Conservation (phyloP, 2,888 invertebrate species). For the Atherix ibis region DNA sequence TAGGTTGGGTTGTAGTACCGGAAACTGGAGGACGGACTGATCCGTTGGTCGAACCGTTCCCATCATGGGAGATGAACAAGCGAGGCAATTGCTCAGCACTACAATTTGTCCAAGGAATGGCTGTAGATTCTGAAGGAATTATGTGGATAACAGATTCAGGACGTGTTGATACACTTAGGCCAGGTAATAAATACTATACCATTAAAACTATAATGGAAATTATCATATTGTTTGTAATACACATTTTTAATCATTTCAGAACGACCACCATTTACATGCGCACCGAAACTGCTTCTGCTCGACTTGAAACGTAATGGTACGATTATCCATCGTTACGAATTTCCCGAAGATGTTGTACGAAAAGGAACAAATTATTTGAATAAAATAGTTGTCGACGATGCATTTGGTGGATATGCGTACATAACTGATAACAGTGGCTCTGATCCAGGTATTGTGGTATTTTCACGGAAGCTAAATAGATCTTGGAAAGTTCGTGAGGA, state of each 20-base stretch:
- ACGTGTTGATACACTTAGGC: conserved; percentile 42
- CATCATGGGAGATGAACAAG: conserved; percentile 52
- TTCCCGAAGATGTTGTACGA: conserved; percentile 44
- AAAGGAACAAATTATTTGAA: conserved; percentile 45
- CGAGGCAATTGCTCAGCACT: conserved; percentile 50
- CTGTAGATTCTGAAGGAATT: conserved; percentile 51
- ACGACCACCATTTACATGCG: conserved; percentile 39
- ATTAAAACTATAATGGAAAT: no score
- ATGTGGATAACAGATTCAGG: conserved; percentile 58
- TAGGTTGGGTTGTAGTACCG: conserved; percentile 39
- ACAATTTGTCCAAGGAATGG: conserved; percentile 60
- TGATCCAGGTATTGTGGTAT: conserved; percentile 59
- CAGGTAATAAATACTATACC: no score
- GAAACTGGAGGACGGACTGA: conserved; percentile 34
- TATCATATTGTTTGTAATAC: no score
- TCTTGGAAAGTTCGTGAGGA: conserved; percentile 55
- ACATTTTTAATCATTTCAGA: conserved; percentile 7
- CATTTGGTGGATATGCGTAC: conserved; percentile 49
- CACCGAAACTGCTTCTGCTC: conserved; percentile 50
- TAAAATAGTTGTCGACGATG: conserved; percentile 56
- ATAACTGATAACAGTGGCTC: conserved; percentile 52
- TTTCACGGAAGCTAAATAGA: conserved; percentile 43
- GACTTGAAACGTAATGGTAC: conserved; percentile 45
- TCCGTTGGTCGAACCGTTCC: conserved; percentile 48
- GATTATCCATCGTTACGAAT: conserved; percentile 40